Conservation (phyloP, 64 coral and sea anemone species). For the Montipora cactus region DNA sequence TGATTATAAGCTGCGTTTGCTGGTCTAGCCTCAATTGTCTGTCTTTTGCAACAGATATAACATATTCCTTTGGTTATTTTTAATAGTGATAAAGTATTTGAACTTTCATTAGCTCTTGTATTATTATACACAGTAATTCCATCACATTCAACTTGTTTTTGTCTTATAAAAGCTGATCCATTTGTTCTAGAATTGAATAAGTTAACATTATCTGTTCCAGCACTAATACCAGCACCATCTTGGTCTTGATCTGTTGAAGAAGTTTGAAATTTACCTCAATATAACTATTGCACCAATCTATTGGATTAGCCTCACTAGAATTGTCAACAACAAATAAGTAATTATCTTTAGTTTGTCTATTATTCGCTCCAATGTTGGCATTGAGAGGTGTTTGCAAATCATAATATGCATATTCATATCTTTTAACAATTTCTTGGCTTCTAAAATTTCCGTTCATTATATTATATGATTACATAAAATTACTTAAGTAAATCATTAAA, state of each 20-base stretch:
- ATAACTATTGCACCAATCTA: constrained; percentile 6
- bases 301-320: not conserved
- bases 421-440: not conserved
- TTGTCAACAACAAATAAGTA: not conserved
- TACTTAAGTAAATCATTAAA: not conserved
- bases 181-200: no score
- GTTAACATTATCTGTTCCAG: no score
- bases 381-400: not conserved
- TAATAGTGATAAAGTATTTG: not conserved
- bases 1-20: not conserved
- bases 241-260: not conserved
- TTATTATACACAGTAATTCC: no score
- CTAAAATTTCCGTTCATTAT: not conserved
- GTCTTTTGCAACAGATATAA: not conserved
- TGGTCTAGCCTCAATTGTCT: not conserved
- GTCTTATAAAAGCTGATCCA: no score
- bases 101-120: no score
- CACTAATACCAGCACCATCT: not conserved
- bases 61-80: not conserved
- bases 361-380: not conserved
- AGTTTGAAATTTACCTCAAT: not conserved
- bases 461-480: not conserved
- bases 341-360: not conserved
- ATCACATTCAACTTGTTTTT: no score
- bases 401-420: not conserved